A percentile compares a stretch with the other conserved stretches of the same genome.
Conservation (phyloP, 2,888 invertebrate genomes). For the Andrena bucephala region DNA sequence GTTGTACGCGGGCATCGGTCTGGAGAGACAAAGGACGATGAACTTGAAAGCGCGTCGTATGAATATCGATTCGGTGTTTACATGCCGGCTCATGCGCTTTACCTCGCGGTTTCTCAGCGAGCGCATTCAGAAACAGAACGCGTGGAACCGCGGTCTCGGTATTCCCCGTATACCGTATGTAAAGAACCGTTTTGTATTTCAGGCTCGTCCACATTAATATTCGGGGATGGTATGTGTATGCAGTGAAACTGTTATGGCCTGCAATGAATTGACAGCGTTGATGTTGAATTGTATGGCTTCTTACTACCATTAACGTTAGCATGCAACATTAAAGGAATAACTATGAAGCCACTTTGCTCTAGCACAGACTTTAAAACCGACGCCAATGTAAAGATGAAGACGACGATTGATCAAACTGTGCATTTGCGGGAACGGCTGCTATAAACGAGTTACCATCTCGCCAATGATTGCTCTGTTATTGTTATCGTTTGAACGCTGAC, state of each 20-base stretch:
- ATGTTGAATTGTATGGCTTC: conserved; percentile 67
- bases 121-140: conserved; percentile 2
- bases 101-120: conserved; percentile 20
- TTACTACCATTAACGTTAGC: conserved; percentile 65
- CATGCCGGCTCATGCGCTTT: conserved; percentile 66
- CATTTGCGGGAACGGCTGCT: conserved; percentile 39
- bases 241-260: no score
- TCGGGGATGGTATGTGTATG: no score
- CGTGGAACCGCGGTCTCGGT: background rate
- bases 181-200: background rate
- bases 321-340: conserved; percentile 73
- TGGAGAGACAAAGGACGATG: conserved; percentile 63
- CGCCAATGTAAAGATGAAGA: conserved; percentile 56
- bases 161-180: background rate
- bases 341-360: conserved; percentile 73
- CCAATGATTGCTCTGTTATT: background rate
- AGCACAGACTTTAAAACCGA: conserved; percentile 81
- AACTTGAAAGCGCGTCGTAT: conserved; percentile 64
- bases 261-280: no score
- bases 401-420: conserved; percentile 82
- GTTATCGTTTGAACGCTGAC: background rate
- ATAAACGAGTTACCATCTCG: background rate
- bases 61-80: conserved; percentile 70
- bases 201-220: background rate
- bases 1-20: conserved; percentile 38